Percentiles rank a stretch among this genome's conserved stretches.
Evolutionary conservation across 2,888 invertebrate genomes (phyloP).

Genomic region (Amphipoea lucens): DNA sequence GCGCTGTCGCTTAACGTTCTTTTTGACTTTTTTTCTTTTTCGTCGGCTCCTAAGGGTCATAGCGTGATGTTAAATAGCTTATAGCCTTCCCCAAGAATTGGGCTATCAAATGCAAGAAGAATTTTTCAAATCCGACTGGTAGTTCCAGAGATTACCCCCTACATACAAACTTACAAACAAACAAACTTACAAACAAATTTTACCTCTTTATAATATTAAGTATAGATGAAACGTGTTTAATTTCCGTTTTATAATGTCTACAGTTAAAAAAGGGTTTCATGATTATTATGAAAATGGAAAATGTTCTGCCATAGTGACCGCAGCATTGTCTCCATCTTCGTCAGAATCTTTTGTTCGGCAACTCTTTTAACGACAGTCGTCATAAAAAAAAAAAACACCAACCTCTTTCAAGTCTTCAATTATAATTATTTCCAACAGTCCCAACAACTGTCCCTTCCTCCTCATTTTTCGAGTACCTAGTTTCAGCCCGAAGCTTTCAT

Average conservation of each 20-base stretch:
- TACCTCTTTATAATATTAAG: no score
- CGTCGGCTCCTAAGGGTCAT: no score
- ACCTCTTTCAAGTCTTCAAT: constrained; percentile 38
- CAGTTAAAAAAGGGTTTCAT: not conserved
- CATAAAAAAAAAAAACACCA: not conserved
- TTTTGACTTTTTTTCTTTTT: no score
- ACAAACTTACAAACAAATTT: no score
- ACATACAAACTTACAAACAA: no score
- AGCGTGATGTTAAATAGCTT: no score
- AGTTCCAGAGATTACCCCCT: no score
- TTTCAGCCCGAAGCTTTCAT: constrained; percentile 41
- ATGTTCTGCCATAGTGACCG: not conserved
- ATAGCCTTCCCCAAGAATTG: no score
- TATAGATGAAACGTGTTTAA: constrained; percentile 16
- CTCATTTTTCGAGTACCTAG: constrained; percentile 39
- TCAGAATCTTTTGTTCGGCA: constrained; percentile 19
- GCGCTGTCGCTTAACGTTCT: no score
- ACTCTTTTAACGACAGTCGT: constrained; percentile 1
- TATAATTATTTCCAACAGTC: constrained; percentile 31
- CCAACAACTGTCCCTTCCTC: constrained; percentile 9
- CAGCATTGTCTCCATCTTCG: not conserved
- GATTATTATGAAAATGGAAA: not conserved
- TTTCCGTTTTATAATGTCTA: constrained; percentile 23
- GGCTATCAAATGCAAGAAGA: no score
- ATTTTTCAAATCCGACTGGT: no score